A percentile compares a stretch with the other conserved stretches of the same genome.
phyloP scores from a whole-genome alignment of 2,113 vertebrate species.

The Malurus melanocephalus region DNA sequence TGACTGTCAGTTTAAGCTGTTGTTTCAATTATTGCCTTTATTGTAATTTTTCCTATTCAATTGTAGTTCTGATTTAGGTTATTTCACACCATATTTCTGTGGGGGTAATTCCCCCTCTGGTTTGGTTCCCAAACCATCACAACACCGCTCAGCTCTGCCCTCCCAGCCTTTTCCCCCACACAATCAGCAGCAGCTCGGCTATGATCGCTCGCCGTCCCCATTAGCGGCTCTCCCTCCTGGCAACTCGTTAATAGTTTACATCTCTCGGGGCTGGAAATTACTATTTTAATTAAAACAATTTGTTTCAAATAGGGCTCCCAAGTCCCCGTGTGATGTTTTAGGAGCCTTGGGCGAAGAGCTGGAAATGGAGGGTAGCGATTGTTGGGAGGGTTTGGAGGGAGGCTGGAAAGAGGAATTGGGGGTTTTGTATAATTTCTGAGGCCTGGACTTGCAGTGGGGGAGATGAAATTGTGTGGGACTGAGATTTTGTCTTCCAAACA shows the following conservation, averaged over 20 bases:
- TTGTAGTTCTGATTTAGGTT: too few relatives aligned
- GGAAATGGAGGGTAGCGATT: not conserved
- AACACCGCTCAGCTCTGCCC: not conserved
- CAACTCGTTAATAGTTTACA: conserved; percentile 58
- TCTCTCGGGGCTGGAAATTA: conserved; percentile 63
- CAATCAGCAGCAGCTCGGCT: conserved; percentile 43
- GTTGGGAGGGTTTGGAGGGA: not conserved
- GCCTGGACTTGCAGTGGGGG: not conserved
- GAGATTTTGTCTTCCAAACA: not conserved
- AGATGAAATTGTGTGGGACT: not conserved
- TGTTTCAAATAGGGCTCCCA: conserved; percentile 56
- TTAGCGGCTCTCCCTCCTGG: conserved; percentile 60
- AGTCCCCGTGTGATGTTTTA: conserved; percentile 14
- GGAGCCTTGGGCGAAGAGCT: conserved; percentile 36
- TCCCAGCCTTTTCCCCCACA: not conserved
- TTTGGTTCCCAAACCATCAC: too few relatives aligned
- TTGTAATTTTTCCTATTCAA: too few relatives aligned
- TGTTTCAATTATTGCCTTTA: too few relatives aligned
- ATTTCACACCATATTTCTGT: too few relatives aligned
- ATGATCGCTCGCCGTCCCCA: conserved; percentile 53
- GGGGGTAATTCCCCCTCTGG: too few relatives aligned
- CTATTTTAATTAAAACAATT: conserved; percentile 72
- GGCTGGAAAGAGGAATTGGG: not conserved
- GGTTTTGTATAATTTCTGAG: accelerated
- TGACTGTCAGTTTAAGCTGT: too few relatives aligned